Percentiles rank a stretch among this genome's conserved stretches.
Evolutionary conservation across 2,113 vertebrate species (phyloP).

Genomic region (Gymnobelideus leadbeateri): DNA sequence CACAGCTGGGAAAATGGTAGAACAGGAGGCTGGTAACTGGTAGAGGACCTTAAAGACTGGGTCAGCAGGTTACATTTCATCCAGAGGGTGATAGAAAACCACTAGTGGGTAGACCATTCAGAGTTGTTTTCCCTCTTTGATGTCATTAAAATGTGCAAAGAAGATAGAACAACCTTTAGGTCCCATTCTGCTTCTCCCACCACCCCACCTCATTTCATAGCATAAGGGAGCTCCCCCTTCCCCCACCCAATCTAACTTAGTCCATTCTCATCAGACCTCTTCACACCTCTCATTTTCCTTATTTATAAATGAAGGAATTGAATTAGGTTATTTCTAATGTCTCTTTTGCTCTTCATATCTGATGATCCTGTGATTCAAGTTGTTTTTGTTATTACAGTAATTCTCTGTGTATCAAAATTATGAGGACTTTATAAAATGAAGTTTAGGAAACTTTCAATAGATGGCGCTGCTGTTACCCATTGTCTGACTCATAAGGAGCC

Average conservation of each 20-base stretch:
- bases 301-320: neutral
- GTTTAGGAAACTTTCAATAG: constrained; percentile 65
- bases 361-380: neutral
- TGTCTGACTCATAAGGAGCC: constrained; percentile 36
- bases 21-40: neutral
- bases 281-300: neutral
- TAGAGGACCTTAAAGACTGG: neutral
- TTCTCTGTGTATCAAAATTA: neutral
- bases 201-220: neutral
- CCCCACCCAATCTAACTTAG: neutral
- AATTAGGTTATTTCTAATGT: neutral
- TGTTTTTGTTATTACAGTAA: neutral
- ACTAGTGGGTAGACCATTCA: neutral
- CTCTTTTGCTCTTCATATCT: neutral
- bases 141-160: neutral
- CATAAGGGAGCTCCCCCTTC: too few species aligned
- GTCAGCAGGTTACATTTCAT: neutral
- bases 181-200: neutral
- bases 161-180: neutral
- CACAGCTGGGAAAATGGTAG: neutral
- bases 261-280: neutral
- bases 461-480: constrained; percentile 61
- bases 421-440: constrained; percentile 19
- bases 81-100: neutral
- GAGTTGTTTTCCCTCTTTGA: neutral